These are phyloP conservation scores for Cyprinodon tularosa DNA, from an alignment of 2,113 vertebrate genomes.

Conservation along the genomic window DNA sequence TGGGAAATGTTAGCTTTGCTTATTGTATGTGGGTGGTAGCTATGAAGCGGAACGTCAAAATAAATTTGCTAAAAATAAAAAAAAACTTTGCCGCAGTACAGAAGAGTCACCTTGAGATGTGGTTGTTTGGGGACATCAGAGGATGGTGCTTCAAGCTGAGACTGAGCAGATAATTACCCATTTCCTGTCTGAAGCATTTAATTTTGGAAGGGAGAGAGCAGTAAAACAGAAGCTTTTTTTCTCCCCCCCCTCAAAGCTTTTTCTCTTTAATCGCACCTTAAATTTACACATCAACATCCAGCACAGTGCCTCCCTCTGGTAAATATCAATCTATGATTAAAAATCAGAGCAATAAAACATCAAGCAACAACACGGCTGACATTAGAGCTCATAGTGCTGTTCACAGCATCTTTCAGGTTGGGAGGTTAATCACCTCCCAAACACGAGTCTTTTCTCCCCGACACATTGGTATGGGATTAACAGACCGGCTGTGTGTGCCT, in stretches of 20 bases:
- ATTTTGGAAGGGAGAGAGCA: slow-evolving; percentile 2
- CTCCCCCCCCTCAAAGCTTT: slow-evolving; percentile 16
- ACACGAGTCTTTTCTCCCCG: slow-evolving; percentile 66
- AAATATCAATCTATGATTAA: slow-evolving; percentile 67
- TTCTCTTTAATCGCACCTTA: slow-evolving; percentile 51
- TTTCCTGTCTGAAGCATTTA: slow-evolving; percentile 58
- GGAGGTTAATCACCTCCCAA: slow-evolving; percentile 74
- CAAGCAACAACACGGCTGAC: slow-evolving; percentile 54
- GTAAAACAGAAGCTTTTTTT: neutral
- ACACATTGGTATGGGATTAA: slow-evolving; percentile 69
- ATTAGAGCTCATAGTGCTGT: slow-evolving; percentile 59
- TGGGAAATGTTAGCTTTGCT: slow-evolving; percentile 58
- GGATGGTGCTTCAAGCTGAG: slow-evolving; percentile 56
- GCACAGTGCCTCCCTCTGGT: slow-evolving; percentile 53
- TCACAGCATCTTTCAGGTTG: slow-evolving; percentile 70
- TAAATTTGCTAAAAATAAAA: slow-evolving; percentile 55
- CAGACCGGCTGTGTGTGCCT: slow-evolving; percentile 51
- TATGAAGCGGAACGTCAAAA: slow-evolving; percentile 65
- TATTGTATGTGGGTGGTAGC: slow-evolving; percentile 61
- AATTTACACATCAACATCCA: slow-evolving; percentile 56
- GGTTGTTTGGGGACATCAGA: slow-evolving; percentile 53
- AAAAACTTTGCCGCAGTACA: slow-evolving; percentile 48
- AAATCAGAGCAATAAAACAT: slow-evolving; percentile 62
- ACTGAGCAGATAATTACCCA: slow-evolving; percentile 63
- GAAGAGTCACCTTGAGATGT: slow-evolving; percentile 69